These are phyloP conservation scores for Tapirus terrestris DNA, from an alignment of 2,113 vertebrate species.

Conservation along the genomic window DNA sequence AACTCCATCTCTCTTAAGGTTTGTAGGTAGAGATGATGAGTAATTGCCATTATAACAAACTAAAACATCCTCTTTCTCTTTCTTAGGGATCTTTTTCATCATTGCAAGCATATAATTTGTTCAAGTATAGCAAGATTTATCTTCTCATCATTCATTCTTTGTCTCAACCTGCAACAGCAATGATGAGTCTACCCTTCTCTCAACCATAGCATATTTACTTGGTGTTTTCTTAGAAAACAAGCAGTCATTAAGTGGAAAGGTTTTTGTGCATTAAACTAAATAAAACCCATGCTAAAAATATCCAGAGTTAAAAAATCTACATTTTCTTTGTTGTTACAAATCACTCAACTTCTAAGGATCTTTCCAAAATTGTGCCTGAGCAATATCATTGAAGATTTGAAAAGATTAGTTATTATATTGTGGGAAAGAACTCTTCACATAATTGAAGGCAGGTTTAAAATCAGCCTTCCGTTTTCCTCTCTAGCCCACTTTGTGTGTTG, in stretches of 20 bases:
- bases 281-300: slow-evolving; percentile 29
- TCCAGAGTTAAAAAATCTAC: not conserved
- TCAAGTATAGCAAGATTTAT: not conserved
- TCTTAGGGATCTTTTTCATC: not conserved
- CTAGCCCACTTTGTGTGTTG: not conserved
- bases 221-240: not conserved
- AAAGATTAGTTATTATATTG: not conserved
- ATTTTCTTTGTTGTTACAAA: not conserved
- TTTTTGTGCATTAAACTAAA: not conserved
- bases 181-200: not conserved
- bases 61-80: not conserved
- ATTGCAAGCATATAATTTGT: not conserved
- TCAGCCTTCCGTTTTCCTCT: not conserved
- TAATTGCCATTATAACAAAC: not conserved
- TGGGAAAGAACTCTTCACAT: not conserved
- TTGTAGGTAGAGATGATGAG: not conserved
- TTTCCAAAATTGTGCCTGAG: not conserved
- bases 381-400: not conserved
- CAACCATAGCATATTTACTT: not conserved
- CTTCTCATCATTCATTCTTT: not conserved
- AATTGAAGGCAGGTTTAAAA: slow-evolving; percentile 12
- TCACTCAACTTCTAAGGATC: not conserved
- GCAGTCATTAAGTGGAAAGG: not conserved
- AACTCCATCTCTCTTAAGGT: not conserved
- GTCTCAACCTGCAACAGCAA: not conserved